These are phyloP conservation scores for Trematomus bernacchii DNA, from an alignment of 2,797 vertebrate genomes.

Conservation along the genomic window DNA sequence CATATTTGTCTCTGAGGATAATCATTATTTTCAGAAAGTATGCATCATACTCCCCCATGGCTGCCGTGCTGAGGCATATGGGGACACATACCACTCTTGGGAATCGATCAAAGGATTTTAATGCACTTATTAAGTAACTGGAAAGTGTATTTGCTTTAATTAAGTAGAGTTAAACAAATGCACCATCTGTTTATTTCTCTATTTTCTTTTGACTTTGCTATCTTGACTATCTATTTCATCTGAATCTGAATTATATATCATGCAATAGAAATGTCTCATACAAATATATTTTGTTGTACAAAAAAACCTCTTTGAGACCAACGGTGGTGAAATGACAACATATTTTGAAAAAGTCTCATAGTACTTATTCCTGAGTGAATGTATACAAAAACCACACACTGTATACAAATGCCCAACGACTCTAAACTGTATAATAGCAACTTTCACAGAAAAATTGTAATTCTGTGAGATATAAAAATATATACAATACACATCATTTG, in stretches of 20 bases:
- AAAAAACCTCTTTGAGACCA: too few relatives aligned
- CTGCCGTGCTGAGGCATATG: constrained; percentile 1
- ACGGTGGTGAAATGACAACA: too few relatives aligned
- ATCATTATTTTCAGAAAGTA: constrained; percentile 23
- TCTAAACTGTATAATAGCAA: too few relatives aligned
- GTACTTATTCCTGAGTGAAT: too few relatives aligned
- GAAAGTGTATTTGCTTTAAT: constrained; percentile 1
- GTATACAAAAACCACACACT: too few relatives aligned
- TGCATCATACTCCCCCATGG: constrained; percentile 2
- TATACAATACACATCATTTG: too few relatives aligned
- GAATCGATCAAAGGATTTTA: not conserved
- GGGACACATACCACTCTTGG: not conserved
- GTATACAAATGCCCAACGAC: too few relatives aligned
- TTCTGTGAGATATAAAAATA: too few relatives aligned
- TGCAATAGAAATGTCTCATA: too few relatives aligned
- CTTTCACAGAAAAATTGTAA: too few relatives aligned
- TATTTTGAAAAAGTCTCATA: too few relatives aligned
- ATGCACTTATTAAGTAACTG: not conserved
- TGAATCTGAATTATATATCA: not conserved
- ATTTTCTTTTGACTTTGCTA: not conserved
- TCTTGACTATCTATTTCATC: not conserved
- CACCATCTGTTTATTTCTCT: not conserved
- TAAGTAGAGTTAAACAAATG: not conserved
- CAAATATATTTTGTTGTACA: too few relatives aligned
- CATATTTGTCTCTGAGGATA: constrained; percentile 13